Conservation (phyloP, 2,797 vertebrate species). For the Pyrrhura leucotis region DNA sequence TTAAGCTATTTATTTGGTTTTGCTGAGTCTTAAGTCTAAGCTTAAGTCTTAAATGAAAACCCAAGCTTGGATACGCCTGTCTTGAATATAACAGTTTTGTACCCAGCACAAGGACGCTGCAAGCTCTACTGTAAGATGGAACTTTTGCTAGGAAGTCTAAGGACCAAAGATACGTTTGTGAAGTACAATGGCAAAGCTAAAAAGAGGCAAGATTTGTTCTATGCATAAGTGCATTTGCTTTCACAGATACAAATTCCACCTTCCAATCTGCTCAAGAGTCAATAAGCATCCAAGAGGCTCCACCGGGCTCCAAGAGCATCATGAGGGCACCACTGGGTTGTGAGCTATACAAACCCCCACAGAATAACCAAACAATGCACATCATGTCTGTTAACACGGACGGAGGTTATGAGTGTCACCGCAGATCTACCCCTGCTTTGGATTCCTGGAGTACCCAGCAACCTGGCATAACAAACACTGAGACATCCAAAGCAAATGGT, state of each 20-base stretch:
- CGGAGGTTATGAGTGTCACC: rapidly evolving
- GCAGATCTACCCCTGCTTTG: neutral
- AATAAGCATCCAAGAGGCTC: neutral
- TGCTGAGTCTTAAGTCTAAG: neutral
- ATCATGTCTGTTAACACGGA: rapidly evolving
- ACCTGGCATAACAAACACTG: constrained; percentile 35
- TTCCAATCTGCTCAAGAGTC: neutral
- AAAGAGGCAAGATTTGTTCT: neutral
- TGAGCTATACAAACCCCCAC: rapidly evolving
- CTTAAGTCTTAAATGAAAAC: neutral
- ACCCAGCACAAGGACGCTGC: neutral
- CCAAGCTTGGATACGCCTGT: neutral
- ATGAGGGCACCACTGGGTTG: rapidly evolving
- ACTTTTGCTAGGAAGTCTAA: neutral
- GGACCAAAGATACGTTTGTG: neutral
- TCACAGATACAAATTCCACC: neutral
- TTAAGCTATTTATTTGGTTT: neutral
- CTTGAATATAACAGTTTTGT: neutral
- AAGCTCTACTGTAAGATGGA: neutral
- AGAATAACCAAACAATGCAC: neutral
- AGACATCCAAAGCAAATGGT: constrained; percentile 12
- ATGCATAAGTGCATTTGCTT: neutral
- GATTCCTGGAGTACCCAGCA: constrained; percentile 23
- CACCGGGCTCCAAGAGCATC: neutral
- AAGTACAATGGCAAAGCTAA: neutral